A percentile compares a stretch with the other conserved stretches of the same genome.
Conservation (phyloP, 1,140 invertebrate genomes). For the Diorhabda elongata region DNA sequence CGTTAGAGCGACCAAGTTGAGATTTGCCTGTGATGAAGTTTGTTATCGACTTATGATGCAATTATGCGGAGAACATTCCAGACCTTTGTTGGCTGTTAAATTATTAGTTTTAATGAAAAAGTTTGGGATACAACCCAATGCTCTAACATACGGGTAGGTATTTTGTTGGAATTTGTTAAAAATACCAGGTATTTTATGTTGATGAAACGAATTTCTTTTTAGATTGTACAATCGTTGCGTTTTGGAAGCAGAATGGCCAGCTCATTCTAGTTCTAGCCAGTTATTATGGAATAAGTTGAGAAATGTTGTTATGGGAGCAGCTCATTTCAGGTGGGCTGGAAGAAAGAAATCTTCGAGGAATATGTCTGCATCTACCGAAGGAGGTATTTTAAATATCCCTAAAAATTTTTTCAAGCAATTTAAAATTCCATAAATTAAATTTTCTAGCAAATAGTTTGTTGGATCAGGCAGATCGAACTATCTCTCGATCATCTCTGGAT, state of each 20-base stretch:
- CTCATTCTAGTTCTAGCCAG: conserved; percentile 66
- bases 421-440: background rate
- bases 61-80: conserved; percentile 89
- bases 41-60: conserved; percentile 99
- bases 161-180: conserved; percentile 35
- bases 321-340: conserved; percentile 76
- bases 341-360: conserved; percentile 53
- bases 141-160: conserved; percentile 89
- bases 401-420: background rate
- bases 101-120: conserved; percentile 93
- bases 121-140: conserved; percentile 92
- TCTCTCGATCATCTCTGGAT: conserved; percentile 52
- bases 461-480: conserved; percentile 49
- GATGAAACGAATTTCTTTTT: conserved; percentile 11
- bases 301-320: conserved; percentile 86
- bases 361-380: conserved; percentile 47
- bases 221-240: conserved; percentile 69
- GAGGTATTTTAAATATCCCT: conserved; percentile 29
- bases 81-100: conserved; percentile 92
- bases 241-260: conserved; percentile 91
- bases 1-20: conserved; percentile 74
- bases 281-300: conserved; percentile 91
- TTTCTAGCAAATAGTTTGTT: conserved; percentile 45
- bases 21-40: conserved; percentile 89
- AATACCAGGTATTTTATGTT: background rate